These are phyloP conservation scores for Pachydiplax longipennis DNA, from an alignment of 2,888 invertebrate genomes.

Conservation along the genomic window DNA sequence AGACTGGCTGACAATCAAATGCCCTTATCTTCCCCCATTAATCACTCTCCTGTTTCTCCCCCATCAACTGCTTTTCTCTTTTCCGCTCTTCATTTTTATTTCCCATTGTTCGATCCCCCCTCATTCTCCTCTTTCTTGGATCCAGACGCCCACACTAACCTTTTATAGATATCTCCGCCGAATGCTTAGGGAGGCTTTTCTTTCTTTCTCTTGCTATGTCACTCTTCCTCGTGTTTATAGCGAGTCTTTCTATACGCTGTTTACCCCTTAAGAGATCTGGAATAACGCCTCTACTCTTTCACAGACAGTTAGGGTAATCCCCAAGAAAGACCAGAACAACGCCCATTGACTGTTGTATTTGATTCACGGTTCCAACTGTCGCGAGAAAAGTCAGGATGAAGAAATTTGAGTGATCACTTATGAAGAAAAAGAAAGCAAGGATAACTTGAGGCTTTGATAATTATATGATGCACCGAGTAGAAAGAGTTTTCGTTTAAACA, in stretches of 20 bases:
- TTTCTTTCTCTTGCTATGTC: not conserved
- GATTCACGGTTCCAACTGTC: not conserved
- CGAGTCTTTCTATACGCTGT: not conserved
- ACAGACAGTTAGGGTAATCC: not conserved
- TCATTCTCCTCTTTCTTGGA: not conserved
- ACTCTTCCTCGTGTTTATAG: not conserved
- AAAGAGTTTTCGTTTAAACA: no score
- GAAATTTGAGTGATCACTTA: not conserved
- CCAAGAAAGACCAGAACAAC: not conserved
- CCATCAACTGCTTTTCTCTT: not conserved
- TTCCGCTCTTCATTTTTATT: slow-evolving; percentile 1
- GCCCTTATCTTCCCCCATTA: not conserved
- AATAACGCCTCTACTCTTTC: not conserved
- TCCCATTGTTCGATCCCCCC: not conserved
- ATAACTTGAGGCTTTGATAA: no score
- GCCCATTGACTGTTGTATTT: not conserved
- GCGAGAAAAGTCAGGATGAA: not conserved
- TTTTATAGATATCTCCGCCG: not conserved
- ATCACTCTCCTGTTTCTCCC: not conserved
- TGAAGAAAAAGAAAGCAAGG: no score
- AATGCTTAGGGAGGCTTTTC: not conserved
- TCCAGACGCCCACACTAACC: not conserved
- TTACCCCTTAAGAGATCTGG: no score
- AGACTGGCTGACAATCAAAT: not conserved
- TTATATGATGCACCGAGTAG: no score